phyloP scores from a whole-genome alignment of 1,140 invertebrate genomes.

The Hyles euphorbiae region DNA sequence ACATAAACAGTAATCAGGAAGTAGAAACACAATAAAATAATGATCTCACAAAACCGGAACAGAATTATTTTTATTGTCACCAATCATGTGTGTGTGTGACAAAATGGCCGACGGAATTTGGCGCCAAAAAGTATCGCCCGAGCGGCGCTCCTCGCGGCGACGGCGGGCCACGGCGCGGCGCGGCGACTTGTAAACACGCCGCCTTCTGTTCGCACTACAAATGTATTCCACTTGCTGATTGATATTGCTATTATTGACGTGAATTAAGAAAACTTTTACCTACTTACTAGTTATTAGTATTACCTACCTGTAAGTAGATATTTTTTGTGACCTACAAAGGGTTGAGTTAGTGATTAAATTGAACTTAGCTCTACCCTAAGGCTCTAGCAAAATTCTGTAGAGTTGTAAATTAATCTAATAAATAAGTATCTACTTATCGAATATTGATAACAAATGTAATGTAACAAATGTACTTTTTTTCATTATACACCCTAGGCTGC shows the following conservation, averaged over 20 bases:
- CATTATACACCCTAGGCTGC: no score
- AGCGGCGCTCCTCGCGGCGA: conserved; percentile 19
- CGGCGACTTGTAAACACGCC: conserved; percentile 22
- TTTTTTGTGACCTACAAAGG: no score
- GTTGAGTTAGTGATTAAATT: neutral
- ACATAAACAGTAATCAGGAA: no score
- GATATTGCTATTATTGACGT: conserved; percentile 7
- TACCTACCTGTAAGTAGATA: no score
- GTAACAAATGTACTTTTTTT: no score
- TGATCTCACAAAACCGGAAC: conserved; percentile 20
- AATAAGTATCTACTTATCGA: no score
- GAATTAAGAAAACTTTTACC: neutral
- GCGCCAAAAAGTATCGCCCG: conserved; percentile 41
- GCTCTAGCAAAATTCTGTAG: no score
- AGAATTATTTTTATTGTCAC: conserved; percentile 63
- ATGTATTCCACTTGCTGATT: conserved; percentile 22
- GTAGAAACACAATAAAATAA: conserved; percentile 10
- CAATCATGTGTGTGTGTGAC: conserved; percentile 49
- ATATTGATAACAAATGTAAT: no score
- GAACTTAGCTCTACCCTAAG: neutral
- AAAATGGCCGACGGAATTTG: conserved; percentile 49
- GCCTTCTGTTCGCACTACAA: conserved; percentile 16
- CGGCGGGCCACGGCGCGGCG: conserved; percentile 30
- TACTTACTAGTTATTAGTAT: no score
- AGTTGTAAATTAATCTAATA: no score